These are phyloP conservation scores for Fabriciana adippe DNA, from an alignment of 2,888 invertebrate genomes.

Conservation along the genomic window DNA sequence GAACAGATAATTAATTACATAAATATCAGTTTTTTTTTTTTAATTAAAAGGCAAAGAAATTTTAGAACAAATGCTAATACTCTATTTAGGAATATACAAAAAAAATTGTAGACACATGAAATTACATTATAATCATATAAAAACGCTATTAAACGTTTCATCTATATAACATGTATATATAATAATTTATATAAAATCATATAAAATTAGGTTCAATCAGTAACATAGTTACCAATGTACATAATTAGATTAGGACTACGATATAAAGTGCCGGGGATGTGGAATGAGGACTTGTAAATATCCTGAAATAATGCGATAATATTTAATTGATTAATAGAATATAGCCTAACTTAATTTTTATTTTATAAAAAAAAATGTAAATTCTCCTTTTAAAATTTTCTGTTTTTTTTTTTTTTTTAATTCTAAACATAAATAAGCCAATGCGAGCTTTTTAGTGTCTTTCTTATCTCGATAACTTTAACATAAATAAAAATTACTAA, in stretches of 20 bases:
- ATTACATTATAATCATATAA: not conserved
- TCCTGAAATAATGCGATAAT: slow-evolving; percentile 13
- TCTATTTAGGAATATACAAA: not conserved
- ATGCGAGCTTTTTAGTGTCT: too few species aligned
- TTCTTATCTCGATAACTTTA: too few species aligned
- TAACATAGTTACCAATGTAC: slow-evolving; percentile 37
- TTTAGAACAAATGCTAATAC: not conserved
- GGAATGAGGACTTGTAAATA: slow-evolving; percentile 58
- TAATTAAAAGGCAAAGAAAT: too few species aligned
- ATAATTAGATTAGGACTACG: slow-evolving; percentile 26
- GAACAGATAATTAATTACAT: not conserved
- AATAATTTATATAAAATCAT: slow-evolving; percentile 7
- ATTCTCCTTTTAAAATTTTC: too few species aligned
- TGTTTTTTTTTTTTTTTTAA: too few species aligned
- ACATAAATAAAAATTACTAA: too few species aligned
- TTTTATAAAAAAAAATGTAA: too few species aligned
- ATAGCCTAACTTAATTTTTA: slow-evolving; percentile 1
- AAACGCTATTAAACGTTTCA: not conserved
- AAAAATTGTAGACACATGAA: not conserved
- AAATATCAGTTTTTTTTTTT: not conserved
- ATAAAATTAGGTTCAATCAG: slow-evolving; percentile 1
- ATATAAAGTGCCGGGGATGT: slow-evolving; percentile 71
- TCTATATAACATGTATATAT: not conserved
- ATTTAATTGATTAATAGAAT: slow-evolving; percentile 7
- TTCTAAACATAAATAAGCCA: too few species aligned